Percentiles rank a stretch among this genome's conserved stretches.
phyloP scores from a whole-genome alignment of 1,140 invertebrate species.

The Drosophila lacertosa region DNA sequence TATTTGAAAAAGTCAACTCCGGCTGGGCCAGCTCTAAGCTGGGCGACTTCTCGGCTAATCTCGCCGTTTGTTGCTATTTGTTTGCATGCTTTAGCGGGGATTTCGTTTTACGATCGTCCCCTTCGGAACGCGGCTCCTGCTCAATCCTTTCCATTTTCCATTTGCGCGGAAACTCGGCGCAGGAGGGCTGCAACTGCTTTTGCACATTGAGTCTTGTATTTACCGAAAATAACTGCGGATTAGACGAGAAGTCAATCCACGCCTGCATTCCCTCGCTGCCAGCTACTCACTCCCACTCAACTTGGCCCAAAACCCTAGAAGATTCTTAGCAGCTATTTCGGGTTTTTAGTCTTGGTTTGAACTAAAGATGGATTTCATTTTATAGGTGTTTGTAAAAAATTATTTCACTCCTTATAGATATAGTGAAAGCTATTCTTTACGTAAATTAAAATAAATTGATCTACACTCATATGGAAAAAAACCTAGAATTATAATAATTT shows the following conservation, averaged over 20 bases:
- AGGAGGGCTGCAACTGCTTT: constrained; percentile 37
- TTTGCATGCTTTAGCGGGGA: constrained; percentile 78
- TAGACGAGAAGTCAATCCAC: constrained; percentile 65
- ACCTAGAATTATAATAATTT: no score
- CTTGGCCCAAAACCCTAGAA: neutral
- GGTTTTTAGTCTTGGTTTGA: no score
- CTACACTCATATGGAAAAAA: no score
- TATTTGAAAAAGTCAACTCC: constrained; percentile 75
- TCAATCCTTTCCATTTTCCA: neutral
- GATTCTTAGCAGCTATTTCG: no score
- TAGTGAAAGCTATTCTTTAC: no score
- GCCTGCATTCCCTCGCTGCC: constrained; percentile 1
- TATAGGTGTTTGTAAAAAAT: no score
- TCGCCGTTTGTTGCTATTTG: constrained; percentile 69
- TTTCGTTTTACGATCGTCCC: constrained; percentile 65
- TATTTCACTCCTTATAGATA: no score
- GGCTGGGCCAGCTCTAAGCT: constrained; percentile 47
- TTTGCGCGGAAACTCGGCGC: constrained; percentile 15
- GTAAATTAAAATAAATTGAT: no score
- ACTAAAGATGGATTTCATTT: no score
- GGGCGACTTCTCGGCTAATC: constrained; percentile 63
- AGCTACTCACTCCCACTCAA: neutral
- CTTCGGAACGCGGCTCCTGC: constrained; percentile 14
- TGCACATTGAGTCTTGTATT: constrained; percentile 49
- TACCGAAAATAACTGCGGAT: constrained; percentile 66